Percentiles rank a stretch among this genome's conserved stretches.
These are phyloP conservation scores for Hepsetus odoe DNA, from an alignment of 2,113 vertebrate species.

Conservation along the genomic window DNA sequence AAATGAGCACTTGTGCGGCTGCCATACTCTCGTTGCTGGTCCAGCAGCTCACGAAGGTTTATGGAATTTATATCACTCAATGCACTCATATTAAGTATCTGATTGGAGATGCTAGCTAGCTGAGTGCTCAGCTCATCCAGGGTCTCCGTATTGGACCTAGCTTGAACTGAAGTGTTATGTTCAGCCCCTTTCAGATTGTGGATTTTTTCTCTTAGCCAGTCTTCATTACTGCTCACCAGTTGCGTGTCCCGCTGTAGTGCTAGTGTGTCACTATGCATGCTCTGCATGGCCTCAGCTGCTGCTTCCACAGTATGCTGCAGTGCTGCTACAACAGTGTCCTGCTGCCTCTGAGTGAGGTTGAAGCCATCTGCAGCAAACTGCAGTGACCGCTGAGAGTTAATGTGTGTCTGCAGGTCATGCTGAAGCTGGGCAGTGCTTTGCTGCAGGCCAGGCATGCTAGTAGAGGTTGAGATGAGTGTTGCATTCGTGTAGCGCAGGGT, in stretches of 20 bases:
- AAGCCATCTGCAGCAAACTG: conserved; percentile 86
- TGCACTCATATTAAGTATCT: conserved; percentile 89
- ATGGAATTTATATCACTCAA: conserved; percentile 84
- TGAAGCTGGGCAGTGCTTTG: conserved; percentile 85
- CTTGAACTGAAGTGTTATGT: conserved; percentile 83
- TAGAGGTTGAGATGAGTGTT: conserved; percentile 85
- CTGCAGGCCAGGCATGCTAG: conserved; percentile 83
- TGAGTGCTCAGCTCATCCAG: conserved; percentile 89
- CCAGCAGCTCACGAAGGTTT: conserved; percentile 87
- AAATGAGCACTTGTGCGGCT: conserved; percentile 85
- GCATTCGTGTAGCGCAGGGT: conserved; percentile 85
- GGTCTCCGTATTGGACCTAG: conserved; percentile 88
- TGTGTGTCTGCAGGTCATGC: conserved; percentile 83
- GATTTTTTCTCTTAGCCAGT: conserved; percentile 90
- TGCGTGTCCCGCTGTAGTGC: conserved; percentile 84
- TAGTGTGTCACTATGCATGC: conserved; percentile 87
- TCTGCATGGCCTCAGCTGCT: conserved; percentile 84
- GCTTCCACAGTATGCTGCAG: conserved; percentile 89
- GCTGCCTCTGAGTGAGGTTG: conserved; percentile 90
- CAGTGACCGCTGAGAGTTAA: conserved; percentile 81
- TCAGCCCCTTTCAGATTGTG: conserved; percentile 84
- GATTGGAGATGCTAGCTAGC: conserved; percentile 79
- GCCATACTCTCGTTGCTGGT: conserved; percentile 83
- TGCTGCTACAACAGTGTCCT: conserved; percentile 80
- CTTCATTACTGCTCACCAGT: conserved; percentile 84